Conservation (phyloP, 2,888 invertebrate species). For the Caenorhabditis japonica region DNA sequence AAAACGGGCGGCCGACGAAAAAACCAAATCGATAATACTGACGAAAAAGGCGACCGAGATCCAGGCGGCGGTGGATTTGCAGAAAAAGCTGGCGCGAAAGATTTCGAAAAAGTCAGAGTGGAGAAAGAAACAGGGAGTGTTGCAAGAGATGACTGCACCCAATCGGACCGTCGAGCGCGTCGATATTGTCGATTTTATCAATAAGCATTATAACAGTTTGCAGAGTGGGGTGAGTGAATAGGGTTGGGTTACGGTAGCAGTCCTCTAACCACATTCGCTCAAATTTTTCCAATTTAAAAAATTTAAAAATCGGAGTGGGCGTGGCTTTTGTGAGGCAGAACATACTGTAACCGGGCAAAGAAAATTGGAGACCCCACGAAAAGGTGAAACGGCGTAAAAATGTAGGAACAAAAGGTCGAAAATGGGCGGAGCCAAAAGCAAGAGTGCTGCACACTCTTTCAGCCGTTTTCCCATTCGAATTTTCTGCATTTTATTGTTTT, state of each 20-base stretch:
- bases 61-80: slow-evolving; percentile 27
- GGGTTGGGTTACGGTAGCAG: too few relatives aligned
- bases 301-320: too few relatives aligned
- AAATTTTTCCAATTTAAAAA: too few relatives aligned
- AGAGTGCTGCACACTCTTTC: too few relatives aligned
- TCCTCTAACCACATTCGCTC: too few relatives aligned
- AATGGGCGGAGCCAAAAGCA: too few relatives aligned
- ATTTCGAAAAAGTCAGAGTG: slow-evolving; percentile 19
- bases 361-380: too few relatives aligned
- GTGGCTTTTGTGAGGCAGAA: too few relatives aligned
- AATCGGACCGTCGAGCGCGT: slow-evolving; percentile 22
- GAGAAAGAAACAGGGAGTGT: slow-evolving; percentile 1
- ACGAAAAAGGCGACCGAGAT: slow-evolving; percentile 28
- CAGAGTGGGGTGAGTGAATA: slow-evolving; percentile 49
- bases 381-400: not conserved
- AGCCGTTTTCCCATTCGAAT: too few relatives aligned
- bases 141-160: slow-evolving; percentile 32
- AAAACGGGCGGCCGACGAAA: not conserved
- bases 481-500: too few relatives aligned
- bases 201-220: slow-evolving; percentile 53
- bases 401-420: too few relatives aligned
- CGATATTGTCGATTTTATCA: slow-evolving; percentile 40
- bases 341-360: too few relatives aligned
- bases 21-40: not conserved
- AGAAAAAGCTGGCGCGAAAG: slow-evolving; percentile 30